A percentile compares a stretch with the other conserved stretches of the same genome.
phyloP scores from a whole-genome alignment of 1,140 invertebrate species.

The Drosophila kohkoa region DNA sequence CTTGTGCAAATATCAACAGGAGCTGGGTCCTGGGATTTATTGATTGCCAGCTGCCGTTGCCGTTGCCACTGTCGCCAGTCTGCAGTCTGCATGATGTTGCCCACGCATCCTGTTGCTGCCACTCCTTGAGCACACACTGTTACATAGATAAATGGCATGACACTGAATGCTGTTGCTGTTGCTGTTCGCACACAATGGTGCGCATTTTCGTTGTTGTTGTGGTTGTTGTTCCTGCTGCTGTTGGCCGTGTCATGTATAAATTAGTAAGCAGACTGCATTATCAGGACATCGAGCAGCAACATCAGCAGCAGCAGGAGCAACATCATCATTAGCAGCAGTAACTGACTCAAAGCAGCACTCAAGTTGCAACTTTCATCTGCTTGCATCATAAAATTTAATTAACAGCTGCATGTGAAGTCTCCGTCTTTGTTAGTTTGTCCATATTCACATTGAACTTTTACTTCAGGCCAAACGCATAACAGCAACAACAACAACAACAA shows the following conservation, averaged over 20 bases:
- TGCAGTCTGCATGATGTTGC: no score
- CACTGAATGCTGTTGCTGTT: conserved; percentile 35
- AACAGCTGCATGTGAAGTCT: conserved; percentile 47
- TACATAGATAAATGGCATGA: conserved; percentile 62
- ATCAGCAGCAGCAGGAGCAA: conserved; percentile 17
- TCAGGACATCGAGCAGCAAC: conserved; percentile 46
- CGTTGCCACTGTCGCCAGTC: background rate
- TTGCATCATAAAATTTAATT: conserved; percentile 76
- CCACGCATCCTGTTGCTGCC: conserved; percentile 5
- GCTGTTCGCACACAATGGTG: conserved; percentile 30
- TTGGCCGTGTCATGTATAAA: conserved; percentile 68
- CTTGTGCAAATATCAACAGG: conserved; percentile 78
- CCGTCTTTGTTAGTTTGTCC: conserved; percentile 17
- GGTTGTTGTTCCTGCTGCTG: conserved; percentile 50
- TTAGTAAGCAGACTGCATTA: conserved; percentile 60
- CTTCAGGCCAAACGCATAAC: conserved; percentile 21
- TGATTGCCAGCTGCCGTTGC: conserved; percentile 60
- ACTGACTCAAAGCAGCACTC: conserved; percentile 34
- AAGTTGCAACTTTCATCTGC: conserved; percentile 59
- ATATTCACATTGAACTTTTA: conserved; percentile 62
- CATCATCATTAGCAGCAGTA: conserved; percentile 44
- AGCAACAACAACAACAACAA: conserved; percentile 9
- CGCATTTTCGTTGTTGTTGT: conserved; percentile 30
- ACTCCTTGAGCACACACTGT: conserved; percentile 20
- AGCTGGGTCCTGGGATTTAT: conserved; percentile 79